phyloP scores from a whole-genome alignment of 1,140 invertebrate species.

The Atta cephalotes region DNA sequence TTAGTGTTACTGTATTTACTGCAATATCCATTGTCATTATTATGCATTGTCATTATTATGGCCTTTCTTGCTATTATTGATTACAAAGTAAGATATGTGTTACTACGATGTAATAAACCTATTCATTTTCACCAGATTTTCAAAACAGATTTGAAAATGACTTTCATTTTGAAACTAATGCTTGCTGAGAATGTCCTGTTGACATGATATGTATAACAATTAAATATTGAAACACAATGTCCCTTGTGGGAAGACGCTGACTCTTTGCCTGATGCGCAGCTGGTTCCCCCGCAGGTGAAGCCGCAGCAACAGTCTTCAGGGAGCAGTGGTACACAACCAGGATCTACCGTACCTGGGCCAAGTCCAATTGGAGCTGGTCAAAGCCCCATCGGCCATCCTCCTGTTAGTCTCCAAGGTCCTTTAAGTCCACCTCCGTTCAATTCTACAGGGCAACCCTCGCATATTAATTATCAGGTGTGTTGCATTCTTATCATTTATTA shows the following conservation, averaged over 20 bases:
- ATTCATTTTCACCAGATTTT: slow-evolving; percentile 70
- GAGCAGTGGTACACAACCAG: slow-evolving; percentile 83
- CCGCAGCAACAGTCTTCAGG: slow-evolving; percentile 90
- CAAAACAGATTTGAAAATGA: slow-evolving; percentile 46
- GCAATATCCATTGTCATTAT: slow-evolving; percentile 4
- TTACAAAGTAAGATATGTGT: slow-evolving; percentile 60
- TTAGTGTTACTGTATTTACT: neutral
- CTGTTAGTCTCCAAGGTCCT: slow-evolving; percentile 85
- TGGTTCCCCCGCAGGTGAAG: slow-evolving; percentile 89
- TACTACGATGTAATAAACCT: slow-evolving; percentile 47
- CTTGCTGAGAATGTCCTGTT: slow-evolving; percentile 63
- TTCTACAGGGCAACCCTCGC: slow-evolving; percentile 86
- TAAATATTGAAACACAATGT: slow-evolving; percentile 83
- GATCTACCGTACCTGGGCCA: slow-evolving; percentile 84
- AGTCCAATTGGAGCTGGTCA: slow-evolving; percentile 86
- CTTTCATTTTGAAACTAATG: slow-evolving; percentile 39
- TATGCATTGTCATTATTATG: slow-evolving; percentile 23
- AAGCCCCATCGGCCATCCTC: slow-evolving; percentile 88
- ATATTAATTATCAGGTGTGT: slow-evolving; percentile 88
- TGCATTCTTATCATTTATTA: slow-evolving; percentile 39
- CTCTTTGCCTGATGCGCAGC: slow-evolving; percentile 87
- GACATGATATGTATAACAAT: slow-evolving; percentile 81
- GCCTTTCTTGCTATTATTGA: slow-evolving; percentile 22
- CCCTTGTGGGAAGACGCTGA: slow-evolving; percentile 87
- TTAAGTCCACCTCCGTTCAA: slow-evolving; percentile 86